These are phyloP conservation scores for Meloe dianella DNA, from an alignment of 2,888 invertebrate species.

Conservation along the genomic window DNA sequence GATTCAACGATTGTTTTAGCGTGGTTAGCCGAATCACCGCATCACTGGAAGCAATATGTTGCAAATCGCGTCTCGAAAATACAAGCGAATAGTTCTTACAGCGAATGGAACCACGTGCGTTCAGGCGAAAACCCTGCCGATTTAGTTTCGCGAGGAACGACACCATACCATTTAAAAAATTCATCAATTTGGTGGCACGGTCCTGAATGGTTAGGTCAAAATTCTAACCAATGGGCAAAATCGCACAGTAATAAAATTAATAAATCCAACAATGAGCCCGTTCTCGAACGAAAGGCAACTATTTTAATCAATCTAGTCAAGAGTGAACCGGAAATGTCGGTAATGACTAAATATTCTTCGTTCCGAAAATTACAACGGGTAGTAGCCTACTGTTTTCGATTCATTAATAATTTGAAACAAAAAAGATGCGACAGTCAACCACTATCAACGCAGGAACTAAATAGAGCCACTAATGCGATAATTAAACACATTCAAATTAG, in stretches of 20 bases:
- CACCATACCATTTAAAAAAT: neutral
- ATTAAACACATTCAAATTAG: neutral
- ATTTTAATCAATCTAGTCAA: neutral
- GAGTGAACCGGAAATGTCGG: neutral
- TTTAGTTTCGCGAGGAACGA: slow-evolving; percentile 22
- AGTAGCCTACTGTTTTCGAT: slow-evolving; percentile 4
- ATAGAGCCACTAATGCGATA: neutral
- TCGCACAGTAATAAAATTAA: neutral
- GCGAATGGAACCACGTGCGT: slow-evolving; percentile 31
- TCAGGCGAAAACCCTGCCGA: slow-evolving; percentile 33
- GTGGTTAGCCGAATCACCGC: slow-evolving; percentile 32
- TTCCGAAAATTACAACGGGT: neutral
- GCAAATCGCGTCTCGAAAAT: slow-evolving; percentile 33
- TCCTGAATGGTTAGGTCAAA: slow-evolving; percentile 14
- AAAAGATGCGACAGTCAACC: neutral
- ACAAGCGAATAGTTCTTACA: slow-evolving; percentile 16
- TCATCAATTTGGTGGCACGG: slow-evolving; percentile 24
- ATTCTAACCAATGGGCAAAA: neutral
- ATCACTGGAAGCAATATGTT: slow-evolving; percentile 32
- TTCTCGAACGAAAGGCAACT: neutral
- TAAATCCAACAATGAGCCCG: neutral
- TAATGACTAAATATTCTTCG: slow-evolving; percentile 1
- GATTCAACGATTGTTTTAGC: slow-evolving; percentile 36
- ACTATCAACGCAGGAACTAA: neutral
- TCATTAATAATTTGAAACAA: neutral